Evolutionary conservation across 2,113 vertebrate species (phyloP).

Genomic region (Tychaedon coryphoeus): DNA sequence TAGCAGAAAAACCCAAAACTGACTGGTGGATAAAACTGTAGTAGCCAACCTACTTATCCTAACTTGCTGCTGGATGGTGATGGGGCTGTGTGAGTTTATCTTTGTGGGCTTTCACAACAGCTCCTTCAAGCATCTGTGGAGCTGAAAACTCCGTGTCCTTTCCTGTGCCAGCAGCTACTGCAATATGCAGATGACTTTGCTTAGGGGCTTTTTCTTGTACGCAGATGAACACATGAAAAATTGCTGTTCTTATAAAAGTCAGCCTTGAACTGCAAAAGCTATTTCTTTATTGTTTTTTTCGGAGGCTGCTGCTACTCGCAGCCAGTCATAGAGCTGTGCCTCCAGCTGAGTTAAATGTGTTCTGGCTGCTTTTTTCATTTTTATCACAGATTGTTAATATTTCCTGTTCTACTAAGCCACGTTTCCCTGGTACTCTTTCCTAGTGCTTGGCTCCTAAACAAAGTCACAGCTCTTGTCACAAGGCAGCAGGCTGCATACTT

Average conservation of each 20-base stretch:
- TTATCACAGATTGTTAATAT: constrained; percentile 29
- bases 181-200: not conserved
- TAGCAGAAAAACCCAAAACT: not conserved
- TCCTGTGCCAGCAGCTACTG: not conserved
- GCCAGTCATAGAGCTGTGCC: not conserved
- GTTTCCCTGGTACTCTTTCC: constrained; percentile 49
- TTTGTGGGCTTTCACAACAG: not conserved
- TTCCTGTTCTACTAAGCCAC: constrained; percentile 67
- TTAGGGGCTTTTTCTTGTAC: not conserved
- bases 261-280: not conserved
- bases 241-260: not conserved
- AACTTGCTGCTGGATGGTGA: not conserved
- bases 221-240: not conserved
- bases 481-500: constrained; percentile 52
- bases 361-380: not conserved
- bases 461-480: constrained; percentile 70
- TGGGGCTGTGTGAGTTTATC: not conserved
- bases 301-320: not conserved
- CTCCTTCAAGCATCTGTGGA: not conserved
- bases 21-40: not conserved
- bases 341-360: not conserved
- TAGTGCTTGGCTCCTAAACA: constrained; percentile 58
- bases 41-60: not conserved
- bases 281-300: not conserved
- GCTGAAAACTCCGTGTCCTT: not conserved